A percentile compares a stretch with the other conserved stretches of the same genome.
Evolutionary conservation across 2,888 invertebrate genomes (phyloP).

Genomic region (Cryptocephalus moraei): DNA sequence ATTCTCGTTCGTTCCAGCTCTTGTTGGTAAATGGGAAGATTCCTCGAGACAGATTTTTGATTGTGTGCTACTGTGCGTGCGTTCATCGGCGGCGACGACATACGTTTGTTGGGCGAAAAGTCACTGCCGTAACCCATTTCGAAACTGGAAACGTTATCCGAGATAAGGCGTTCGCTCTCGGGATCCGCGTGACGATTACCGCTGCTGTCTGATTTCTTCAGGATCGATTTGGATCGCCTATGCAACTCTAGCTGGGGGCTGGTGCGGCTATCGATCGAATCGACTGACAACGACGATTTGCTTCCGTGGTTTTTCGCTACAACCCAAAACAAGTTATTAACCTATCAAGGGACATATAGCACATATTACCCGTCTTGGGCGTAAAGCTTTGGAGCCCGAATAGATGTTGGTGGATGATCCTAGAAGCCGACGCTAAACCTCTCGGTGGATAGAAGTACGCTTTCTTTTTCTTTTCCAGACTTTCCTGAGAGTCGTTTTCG

Average conservation of each 20-base stretch:
- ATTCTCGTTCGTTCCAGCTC: constrained; percentile 29
- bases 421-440: constrained; percentile 59
- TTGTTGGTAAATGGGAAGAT: constrained; percentile 23
- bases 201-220: constrained; percentile 60
- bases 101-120: constrained; percentile 31
- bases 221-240: constrained; percentile 62
- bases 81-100: constrained; percentile 31
- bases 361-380: constrained; percentile 35
- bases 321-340: constrained; percentile 5
- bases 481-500: constrained; percentile 44
- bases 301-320: constrained; percentile 47
- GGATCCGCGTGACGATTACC: constrained; percentile 47
- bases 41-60: constrained; percentile 22
- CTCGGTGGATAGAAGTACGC: constrained; percentile 52
- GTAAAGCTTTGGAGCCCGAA: constrained; percentile 52
- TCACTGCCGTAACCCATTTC: constrained; percentile 40
- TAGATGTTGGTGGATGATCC: constrained; percentile 64
- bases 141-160: constrained; percentile 52
- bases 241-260: constrained; percentile 56
- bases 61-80: constrained; percentile 18
- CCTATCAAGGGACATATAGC: neutral
- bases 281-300: constrained; percentile 57
- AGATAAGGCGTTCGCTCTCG: constrained; percentile 65
- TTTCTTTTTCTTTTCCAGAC: constrained; percentile 40
- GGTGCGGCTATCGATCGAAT: constrained; percentile 52